Percentiles rank a stretch among this genome's conserved stretches.
These are phyloP conservation scores for Hypomecis punctinalis DNA, from an alignment of 2,888 invertebrate genomes.

Conservation along the genomic window DNA sequence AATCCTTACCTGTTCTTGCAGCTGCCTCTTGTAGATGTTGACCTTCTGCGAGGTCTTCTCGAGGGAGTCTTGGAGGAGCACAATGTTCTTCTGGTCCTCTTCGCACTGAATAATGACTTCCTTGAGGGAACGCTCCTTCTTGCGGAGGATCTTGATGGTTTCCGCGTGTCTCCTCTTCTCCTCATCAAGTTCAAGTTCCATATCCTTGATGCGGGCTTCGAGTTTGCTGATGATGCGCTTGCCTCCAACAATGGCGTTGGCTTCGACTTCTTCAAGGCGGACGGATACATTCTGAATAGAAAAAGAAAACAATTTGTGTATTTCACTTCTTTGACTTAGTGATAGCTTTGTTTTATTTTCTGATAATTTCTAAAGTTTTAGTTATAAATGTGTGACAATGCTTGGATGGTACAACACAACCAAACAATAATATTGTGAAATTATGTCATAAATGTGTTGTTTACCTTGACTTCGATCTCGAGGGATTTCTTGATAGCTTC, in stretches of 20 bases:
- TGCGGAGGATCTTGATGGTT: constrained; percentile 98
- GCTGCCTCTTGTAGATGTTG: constrained; percentile 97
- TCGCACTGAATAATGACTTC: constrained; percentile 98
- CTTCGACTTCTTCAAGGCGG: constrained; percentile 97
- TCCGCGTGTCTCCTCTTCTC: constrained; percentile 99
- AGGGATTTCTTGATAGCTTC: constrained; percentile 98
- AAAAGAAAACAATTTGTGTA: not conserved
- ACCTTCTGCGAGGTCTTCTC: constrained; percentile 95
- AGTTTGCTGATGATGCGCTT: constrained; percentile 99
- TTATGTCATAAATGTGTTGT: constrained; percentile 1
- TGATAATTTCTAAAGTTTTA: no score
- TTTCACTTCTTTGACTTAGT: not conserved
- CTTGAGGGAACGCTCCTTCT: constrained; percentile 98
- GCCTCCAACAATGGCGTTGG: constrained; percentile 98
- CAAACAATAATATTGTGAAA: not conserved
- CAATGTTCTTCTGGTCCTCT: constrained; percentile 98
- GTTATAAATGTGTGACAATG: not conserved
- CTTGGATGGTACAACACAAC: not conserved
- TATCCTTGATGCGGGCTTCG: constrained; percentile 96
- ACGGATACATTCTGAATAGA: constrained; percentile 90
- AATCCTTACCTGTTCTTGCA: constrained; percentile 92
- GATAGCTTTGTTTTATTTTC: no score
- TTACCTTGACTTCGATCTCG: constrained; percentile 97
- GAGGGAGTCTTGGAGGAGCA: constrained; percentile 94
- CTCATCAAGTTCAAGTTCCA: constrained; percentile 97